Evolutionary conservation across 2,113 vertebrate species (phyloP), one percentile per base, ranked within the genome.

Genomic region (Heterotis niloticus): DNA sequence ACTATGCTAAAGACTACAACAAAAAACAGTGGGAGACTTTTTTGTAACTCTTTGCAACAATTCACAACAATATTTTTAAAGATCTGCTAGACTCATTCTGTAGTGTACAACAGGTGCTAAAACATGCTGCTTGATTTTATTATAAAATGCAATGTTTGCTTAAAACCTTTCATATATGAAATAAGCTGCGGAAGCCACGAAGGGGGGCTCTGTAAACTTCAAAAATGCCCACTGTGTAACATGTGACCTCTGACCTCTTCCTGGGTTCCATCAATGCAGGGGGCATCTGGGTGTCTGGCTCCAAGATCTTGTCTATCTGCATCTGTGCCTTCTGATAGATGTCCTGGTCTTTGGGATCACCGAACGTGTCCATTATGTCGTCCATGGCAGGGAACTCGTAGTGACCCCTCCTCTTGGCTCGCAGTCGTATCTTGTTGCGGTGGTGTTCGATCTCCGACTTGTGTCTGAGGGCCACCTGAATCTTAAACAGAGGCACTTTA

Each of bases 391-490:
- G 98, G 82, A 98, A 99, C 82, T 99, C 98, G 1, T 99, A 99
- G 89, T 99, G 98, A 18, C 97, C 97, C 79, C 96, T 96, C 80
- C 98, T 95, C 87, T 99, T 99, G 84, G 97, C 98, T 0, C 98
- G 94, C 70, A 99, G 94, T 0, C 98, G 95, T 76, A 99, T 98
- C 89, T 99, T 98, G 86, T 99, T 99, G 56, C 97, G 97, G 81
- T 99, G 97, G 81, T 99, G 98, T 82, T 99, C 97, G 0, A 98
- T 99, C 91, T 99, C 98, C 0, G 98, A 98, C 85, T 99, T 99
- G 82, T 99, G 97, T 84, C 97, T 93, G 82, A 99, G 81, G 0
- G 97, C 96, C 0, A 96, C 96, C 83, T 99, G 97, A 78, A 98
- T 96, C 96, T 98, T 70, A 64, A 77, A 67, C 34, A 79, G 73